These are phyloP conservation scores for Bursaphelenchus okinawaensis DNA, from an alignment of 2,888 invertebrate genomes.

Conservation along the genomic window DNA sequence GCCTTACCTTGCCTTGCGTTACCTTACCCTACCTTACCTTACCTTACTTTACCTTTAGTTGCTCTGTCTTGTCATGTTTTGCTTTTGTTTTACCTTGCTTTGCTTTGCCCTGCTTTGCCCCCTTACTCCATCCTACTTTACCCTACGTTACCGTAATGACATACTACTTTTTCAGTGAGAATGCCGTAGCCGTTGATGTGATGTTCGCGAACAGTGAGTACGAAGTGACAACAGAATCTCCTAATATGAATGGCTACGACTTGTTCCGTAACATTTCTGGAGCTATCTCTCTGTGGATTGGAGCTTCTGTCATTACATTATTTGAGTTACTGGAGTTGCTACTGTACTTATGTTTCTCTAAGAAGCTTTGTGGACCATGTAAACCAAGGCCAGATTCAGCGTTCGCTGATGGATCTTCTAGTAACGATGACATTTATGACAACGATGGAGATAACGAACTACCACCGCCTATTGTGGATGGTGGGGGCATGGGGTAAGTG, in stretches of 20 bases:
- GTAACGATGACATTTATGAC: not conserved
- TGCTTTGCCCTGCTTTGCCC: too few species aligned
- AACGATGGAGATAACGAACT: not conserved
- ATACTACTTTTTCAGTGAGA: constrained; percentile 23
- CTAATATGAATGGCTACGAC: constrained; percentile 20
- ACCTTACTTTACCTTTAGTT: too few species aligned
- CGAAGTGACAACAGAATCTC: constrained; percentile 17
- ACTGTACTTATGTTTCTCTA: constrained; percentile 1
- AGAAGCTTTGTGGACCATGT: not conserved
- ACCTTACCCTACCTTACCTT: too few species aligned
- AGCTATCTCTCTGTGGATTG: constrained; percentile 24
- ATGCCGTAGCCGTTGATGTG: constrained; percentile 26
- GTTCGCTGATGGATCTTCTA: not conserved
- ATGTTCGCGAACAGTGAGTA: constrained; percentile 10
- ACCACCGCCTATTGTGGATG: not conserved
- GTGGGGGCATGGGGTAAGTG: not conserved
- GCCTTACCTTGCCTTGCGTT: too few species aligned
- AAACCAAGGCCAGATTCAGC: not conserved
- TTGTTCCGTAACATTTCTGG: constrained; percentile 26
- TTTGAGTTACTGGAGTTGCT: constrained; percentile 21
- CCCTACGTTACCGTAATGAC: too few species aligned
- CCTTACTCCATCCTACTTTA: too few species aligned
- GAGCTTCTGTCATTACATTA: constrained; percentile 20
- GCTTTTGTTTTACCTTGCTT: too few species aligned
- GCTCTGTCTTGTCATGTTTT: too few species aligned